A percentile compares a stretch with the other conserved stretches of the same genome.
phyloP scores from a whole-genome alignment of 1,140 invertebrate genomes.

The Rhynchophorus ferrugineus region DNA sequence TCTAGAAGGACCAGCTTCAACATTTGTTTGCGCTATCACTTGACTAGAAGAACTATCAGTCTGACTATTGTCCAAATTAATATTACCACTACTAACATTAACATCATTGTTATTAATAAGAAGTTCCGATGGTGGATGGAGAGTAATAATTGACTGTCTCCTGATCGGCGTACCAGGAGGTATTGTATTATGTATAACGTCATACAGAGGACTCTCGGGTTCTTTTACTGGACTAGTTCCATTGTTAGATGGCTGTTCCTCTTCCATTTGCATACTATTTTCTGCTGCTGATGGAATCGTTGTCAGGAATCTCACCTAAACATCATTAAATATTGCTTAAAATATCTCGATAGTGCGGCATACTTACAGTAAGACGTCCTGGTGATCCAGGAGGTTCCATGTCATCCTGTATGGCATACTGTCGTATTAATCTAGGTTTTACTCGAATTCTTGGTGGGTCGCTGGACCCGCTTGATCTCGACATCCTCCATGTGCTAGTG shows the following conservation, averaged over 20 bases:
- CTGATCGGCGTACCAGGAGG: constrained; percentile 27
- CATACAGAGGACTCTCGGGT: constrained; percentile 33
- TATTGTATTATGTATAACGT: constrained; percentile 33
- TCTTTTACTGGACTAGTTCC: constrained; percentile 37
- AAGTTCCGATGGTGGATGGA: constrained; percentile 32
- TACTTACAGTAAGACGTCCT: constrained; percentile 45
- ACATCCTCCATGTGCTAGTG: constrained; percentile 77
- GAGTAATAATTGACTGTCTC: constrained; percentile 37
- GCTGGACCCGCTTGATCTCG: constrained; percentile 63
- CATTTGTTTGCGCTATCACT: constrained; percentile 1
- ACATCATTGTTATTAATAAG: constrained; percentile 24
- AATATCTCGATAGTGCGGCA: not conserved
- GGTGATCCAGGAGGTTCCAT: constrained; percentile 59
- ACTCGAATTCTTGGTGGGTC: constrained; percentile 37
- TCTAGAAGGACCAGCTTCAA: constrained; percentile 12
- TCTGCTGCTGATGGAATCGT: constrained; percentile 79
- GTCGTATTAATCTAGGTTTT: constrained; percentile 66
- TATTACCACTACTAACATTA: constrained; percentile 3
- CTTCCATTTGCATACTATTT: constrained; percentile 66
- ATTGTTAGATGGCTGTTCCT: constrained; percentile 31
- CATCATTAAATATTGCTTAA: not conserved
- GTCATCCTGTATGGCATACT: constrained; percentile 63
- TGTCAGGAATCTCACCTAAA: constrained; percentile 55
- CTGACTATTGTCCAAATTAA: not conserved
- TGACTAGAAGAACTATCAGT: constrained; percentile 7